Evolutionary conservation across 2,888 invertebrate genomes (phyloP).

Genomic region (Clunio marinus): DNA sequence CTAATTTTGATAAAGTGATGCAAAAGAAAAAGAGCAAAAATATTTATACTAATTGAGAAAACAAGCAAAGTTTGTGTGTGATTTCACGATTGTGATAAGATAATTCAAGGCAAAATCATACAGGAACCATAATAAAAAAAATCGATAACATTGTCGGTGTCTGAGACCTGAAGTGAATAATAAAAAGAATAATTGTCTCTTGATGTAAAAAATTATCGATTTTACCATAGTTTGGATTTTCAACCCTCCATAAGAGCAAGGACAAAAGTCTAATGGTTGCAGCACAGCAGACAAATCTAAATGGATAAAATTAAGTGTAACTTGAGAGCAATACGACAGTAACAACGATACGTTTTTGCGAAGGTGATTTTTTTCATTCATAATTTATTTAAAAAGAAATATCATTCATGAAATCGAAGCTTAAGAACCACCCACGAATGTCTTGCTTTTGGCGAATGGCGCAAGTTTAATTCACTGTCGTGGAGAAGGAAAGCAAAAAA

Average conservation of each 20-base stretch:
- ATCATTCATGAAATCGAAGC: neutral
- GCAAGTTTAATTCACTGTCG: neutral
- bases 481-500: neutral
- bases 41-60: neutral
- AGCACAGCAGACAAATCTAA: neutral
- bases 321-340: too few species aligned
- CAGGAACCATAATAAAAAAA: conserved; percentile 17
- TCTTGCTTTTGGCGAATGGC: neutral
- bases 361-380: neutral
- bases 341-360: neutral
- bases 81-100: conserved; percentile 22
- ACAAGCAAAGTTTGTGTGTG: neutral
- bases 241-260: too few species aligned
- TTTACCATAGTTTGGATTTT: neutral
- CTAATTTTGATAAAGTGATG: neutral
- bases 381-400: neutral
- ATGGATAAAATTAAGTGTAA: too few species aligned
- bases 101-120: conserved; percentile 23
- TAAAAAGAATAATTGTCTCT: neutral
- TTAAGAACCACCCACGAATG: neutral
- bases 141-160: conserved; percentile 29
- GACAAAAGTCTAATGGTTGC: neutral
- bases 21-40: neutral
- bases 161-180: neutral
- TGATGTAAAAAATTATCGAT: neutral